phyloP scores from a whole-genome alignment of 1,140 invertebrate species.

The Phortica variegata region DNA sequence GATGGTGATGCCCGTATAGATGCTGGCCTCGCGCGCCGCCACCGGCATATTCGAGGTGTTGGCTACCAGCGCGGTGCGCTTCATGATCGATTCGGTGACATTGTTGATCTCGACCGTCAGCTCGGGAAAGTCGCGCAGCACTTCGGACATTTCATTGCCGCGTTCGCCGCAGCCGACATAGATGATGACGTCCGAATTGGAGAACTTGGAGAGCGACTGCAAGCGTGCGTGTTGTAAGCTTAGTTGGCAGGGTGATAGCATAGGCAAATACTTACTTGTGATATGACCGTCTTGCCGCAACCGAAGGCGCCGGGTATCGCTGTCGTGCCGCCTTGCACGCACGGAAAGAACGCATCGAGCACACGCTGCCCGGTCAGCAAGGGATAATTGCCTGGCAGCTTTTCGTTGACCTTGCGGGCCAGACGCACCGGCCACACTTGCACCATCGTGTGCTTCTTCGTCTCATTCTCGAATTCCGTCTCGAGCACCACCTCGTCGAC shows the following conservation, averaged over 20 bases:
- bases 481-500: conserved; percentile 94
- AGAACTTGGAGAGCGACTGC: conserved; percentile 87
- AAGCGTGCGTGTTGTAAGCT: neutral
- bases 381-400: conserved; percentile 95
- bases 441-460: conserved; percentile 84
- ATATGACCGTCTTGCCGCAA: conserved; percentile 60
- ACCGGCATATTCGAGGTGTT: conserved; percentile 99
- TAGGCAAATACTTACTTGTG: conserved; percentile 59
- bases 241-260: neutral
- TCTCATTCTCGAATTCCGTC: conserved; percentile 96
- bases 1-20: conserved; percentile 95
- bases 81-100: conserved; percentile 96
- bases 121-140: conserved; percentile 98
- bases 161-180: conserved; percentile 99
- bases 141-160: conserved; percentile 85
- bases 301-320: conserved; percentile 98
- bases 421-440: conserved; percentile 96
- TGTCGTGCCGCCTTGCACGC: conserved; percentile 97
- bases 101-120: conserved; percentile 95
- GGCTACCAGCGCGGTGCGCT: conserved; percentile 96
- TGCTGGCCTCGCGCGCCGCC: conserved; percentile 99
- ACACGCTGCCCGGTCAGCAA: conserved; percentile 96
- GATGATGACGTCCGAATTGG: conserved; percentile 97
- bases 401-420: conserved; percentile 91
- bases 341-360: conserved; percentile 96